These are phyloP conservation scores for Leistus spinibarbis DNA, from an alignment of 2,888 invertebrate species.

Conservation along the genomic window DNA sequence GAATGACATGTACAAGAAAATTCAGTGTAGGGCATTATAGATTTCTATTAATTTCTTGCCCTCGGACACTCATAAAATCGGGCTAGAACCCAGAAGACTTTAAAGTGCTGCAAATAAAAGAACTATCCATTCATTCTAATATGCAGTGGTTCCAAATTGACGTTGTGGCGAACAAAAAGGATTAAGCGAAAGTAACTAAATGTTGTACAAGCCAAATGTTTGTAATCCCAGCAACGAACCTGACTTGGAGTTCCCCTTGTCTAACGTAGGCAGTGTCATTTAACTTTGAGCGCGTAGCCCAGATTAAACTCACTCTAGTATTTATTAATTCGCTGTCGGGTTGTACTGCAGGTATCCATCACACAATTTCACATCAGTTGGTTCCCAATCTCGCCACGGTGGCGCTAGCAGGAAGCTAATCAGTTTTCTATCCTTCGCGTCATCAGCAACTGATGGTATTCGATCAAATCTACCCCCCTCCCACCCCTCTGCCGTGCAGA, in stretches of 20 bases:
- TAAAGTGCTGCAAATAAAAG: no score
- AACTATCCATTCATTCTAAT: no score
- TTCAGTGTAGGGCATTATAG: no score
- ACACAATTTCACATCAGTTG: constrained; percentile 9
- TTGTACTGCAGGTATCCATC: constrained; percentile 17
- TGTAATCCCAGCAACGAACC: not conserved
- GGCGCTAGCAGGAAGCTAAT: constrained; percentile 15
- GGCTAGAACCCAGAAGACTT: no score
- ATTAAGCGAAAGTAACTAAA: not conserved
- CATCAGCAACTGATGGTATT: constrained; percentile 37
- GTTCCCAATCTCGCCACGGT: not conserved
- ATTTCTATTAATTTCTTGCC: no score
- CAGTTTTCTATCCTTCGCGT: constrained; percentile 12
- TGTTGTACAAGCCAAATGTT: not conserved
- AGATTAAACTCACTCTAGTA: constrained; percentile 29
- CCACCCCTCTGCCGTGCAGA: not conserved
- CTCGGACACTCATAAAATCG: no score
- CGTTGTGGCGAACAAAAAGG: not conserved
- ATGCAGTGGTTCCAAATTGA: no score
- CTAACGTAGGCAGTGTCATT: constrained; percentile 22
- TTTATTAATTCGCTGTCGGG: constrained; percentile 23
- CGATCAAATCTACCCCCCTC: constrained; percentile 21
- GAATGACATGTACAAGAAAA: no score
- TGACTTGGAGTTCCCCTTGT: not conserved
- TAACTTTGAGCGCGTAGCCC: constrained; percentile 4